Base-by-base conservation (phyloP, 2,888 invertebrate genomes). In the Leistus spinibarbis region DNA sequence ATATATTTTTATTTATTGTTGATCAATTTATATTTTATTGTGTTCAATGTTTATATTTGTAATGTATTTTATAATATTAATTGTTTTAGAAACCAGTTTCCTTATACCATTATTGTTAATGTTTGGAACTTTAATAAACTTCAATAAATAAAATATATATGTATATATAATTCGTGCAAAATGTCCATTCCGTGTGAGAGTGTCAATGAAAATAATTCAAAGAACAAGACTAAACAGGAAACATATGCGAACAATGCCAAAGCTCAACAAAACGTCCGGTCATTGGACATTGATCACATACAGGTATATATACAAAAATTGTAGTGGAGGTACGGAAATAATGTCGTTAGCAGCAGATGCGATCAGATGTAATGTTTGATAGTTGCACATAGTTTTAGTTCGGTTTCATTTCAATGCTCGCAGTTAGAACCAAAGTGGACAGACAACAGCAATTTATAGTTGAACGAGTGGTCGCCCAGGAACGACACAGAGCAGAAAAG, bases 261-360 rank as follows among this genome's bases (percentile, higher is more conserved):
- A 20, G 60, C 60, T 19, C 60, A 60, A 20, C 17, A 60, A 60
- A 60, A 16, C 60, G 60, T 60, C 19, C 60, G 60, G 60, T 60
- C 60, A 60, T 60, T 60, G 60, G 19, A 60, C 60, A 60, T 60
- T 60, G 60, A 40, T 40, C 40, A 40, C 24, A 24, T 7, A 24
- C 60, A 60, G 10, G 60, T 60, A 17, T 20, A 60, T 60, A 60
- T 60, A 22, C 19, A 19, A 22, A 10, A 60, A 13, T 19, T 7
- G 22, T 60, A 20, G 60, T 5, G 19, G 20, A 60, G 60, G 17
- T 60, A 19, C 16, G 9, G 2, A 40, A 40, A 40, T 40, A 40
- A 20, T 60, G 60, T 60, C 60, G 60, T 60, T 60, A 20, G 22
- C 60, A 60, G 60, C 60, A 60, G 60, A 22, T 60, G 19, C 17